These are phyloP conservation scores for Propithecus perrieri DNA, from an alignment of 2,797 vertebrate species.

Conservation along the genomic window DNA sequence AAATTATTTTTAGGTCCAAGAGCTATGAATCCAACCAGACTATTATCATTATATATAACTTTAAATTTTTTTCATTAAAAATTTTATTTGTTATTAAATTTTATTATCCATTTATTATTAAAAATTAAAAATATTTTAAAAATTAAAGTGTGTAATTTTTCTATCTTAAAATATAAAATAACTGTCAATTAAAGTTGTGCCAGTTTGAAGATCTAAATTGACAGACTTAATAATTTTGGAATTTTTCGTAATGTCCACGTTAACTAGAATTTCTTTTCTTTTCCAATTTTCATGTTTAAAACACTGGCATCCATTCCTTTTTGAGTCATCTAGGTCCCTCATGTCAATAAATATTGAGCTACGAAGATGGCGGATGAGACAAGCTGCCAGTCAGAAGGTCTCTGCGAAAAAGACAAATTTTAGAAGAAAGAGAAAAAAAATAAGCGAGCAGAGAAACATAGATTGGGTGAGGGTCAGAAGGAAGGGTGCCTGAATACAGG, in stretches of 20 bases:
- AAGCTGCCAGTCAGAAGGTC: no score
- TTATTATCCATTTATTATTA: not conserved
- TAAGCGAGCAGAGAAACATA: no score
- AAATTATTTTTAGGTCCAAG: conserved; percentile 27
- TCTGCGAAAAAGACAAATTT: no score
- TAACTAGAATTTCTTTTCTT: conserved; percentile 17
- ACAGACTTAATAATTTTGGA: not conserved
- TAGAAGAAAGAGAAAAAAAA: no score
- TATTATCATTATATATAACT: not conserved
- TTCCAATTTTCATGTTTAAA: conserved; percentile 47
- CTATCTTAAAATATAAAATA: conserved; percentile 22
- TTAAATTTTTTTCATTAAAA: not conserved
- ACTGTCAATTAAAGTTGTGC: not conserved
- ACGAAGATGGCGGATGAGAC: no score
- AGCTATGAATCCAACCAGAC: not conserved
- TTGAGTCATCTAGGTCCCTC: not conserved
- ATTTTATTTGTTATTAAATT: not conserved
- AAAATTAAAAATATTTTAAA: conserved; percentile 21
- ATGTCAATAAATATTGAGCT: not conserved
- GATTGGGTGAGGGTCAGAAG: no score
- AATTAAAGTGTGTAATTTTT: not conserved
- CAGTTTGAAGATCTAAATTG: not conserved
- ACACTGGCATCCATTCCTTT: conserved; percentile 7
- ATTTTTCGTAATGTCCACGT: conserved; percentile 29
- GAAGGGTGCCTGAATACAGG: no score